Base-by-base conservation (phyloP, 2,797 vertebrate genomes). In the Micrastur ruficollis region DNA sequence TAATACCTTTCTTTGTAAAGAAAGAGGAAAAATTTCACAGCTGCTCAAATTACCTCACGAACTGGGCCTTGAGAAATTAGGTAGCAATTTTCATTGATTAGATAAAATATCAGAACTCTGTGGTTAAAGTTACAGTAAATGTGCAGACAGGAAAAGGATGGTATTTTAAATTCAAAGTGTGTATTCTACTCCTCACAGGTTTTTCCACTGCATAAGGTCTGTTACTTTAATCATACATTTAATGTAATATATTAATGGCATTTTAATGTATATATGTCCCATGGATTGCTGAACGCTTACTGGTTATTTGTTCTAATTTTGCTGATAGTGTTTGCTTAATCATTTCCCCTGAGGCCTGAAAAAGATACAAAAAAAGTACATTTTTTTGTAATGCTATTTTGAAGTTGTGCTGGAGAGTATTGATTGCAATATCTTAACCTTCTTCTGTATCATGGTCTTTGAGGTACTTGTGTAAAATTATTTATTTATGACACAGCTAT, bases 21-120 rank as follows among this genome's bases (percentile, higher is more conserved):
- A 73, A 67, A 85, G 36, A n/a, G 19, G 59, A 75, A 96, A 87
- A 81, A 49, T 2, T 23, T 38, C 86, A 72, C 96, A 95, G 94
- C 91, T 96, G 94, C 93, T 95, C 94, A 95, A 91, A 93, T 94
- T 72, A 81, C 58, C 65, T 58, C 61, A 59, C 53, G 79, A 92
- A n/a, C 49, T 63, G 32, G 72, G 46, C 95, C 93, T 95, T 97
- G 96, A 96, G 75, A 83, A 96, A 92, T 81, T 50, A 66, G 40
- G 72, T 67, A n/a, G 75, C 46, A 83, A 80, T 95, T 91, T 90
- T 89, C 44, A 56, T 47, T 90, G 93, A 95, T 96, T 92, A 96
- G 93, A 97, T 95, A 95, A 92, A 94, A 66, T 94, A 80, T 73
- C 90, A 94, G 63, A 38, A 46, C n/a, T 79, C 63, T 40, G 42